A percentile compares a stretch with the other conserved stretches of the same genome.
These are phyloP conservation scores for Pelobates cultripes DNA, from an alignment of 2,797 vertebrate species.

Conservation along the genomic window DNA sequence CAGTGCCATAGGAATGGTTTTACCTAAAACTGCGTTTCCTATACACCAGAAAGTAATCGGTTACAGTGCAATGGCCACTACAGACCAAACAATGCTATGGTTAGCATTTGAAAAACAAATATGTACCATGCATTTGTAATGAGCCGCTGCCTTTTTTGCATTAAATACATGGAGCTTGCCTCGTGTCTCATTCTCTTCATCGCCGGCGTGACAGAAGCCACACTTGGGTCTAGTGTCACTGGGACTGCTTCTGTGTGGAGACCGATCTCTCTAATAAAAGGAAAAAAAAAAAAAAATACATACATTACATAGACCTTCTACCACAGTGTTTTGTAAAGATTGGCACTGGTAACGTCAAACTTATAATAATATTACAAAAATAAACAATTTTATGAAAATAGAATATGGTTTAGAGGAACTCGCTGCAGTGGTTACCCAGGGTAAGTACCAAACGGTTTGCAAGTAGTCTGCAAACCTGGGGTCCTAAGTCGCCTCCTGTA, in stretches of 20 bases:
- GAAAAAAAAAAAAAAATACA: slow-evolving; percentile 46
- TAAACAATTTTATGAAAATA: too few relatives aligned
- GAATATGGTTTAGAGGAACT: too few relatives aligned
- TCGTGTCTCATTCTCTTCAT: slow-evolving; percentile 94
- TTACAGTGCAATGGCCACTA: background rate
- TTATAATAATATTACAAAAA: too few relatives aligned
- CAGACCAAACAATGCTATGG: background rate
- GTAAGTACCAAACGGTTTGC: too few relatives aligned
- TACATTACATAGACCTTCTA: background rate
- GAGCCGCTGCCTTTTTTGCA: slow-evolving; percentile 97
- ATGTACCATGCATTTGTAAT: slow-evolving; percentile 98
- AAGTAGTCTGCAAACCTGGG: too few relatives aligned
- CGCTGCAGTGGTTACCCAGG: too few relatives aligned
- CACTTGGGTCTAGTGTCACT: slow-evolving; percentile 93
- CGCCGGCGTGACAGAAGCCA: slow-evolving; percentile 97
- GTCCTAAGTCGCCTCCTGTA: too few relatives aligned
- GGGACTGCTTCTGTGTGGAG: slow-evolving; percentile 90
- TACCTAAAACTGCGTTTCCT: too few relatives aligned
- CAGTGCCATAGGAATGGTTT: too few relatives aligned
- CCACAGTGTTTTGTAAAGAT: background rate
- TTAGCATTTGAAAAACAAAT: slow-evolving; percentile 28
- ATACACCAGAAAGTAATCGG: too few relatives aligned
- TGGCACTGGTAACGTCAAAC: too few relatives aligned
- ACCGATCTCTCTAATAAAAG: slow-evolving; percentile 88
- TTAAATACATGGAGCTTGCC: slow-evolving; percentile 92